Percentiles rank a stretch among this genome's conserved stretches.
These are phyloP conservation scores for Polydrusus tereticollis DNA, from an alignment of 2,888 invertebrate genomes.

Conservation along the genomic window DNA sequence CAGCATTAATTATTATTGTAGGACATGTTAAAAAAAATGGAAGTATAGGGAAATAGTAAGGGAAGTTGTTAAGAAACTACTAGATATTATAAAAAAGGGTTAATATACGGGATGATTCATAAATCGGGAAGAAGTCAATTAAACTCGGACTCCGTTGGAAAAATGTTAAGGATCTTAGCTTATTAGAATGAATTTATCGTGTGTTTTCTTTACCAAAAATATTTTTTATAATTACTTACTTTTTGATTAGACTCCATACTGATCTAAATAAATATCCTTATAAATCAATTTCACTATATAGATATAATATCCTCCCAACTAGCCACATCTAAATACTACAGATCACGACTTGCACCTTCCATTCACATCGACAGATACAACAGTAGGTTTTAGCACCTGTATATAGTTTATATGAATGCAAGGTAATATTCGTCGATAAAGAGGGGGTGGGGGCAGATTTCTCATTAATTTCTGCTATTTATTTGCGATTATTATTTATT, in stretches of 20 bases:
- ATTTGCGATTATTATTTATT: slow-evolving; percentile 21
- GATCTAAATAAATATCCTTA: not conserved
- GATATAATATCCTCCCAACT: slow-evolving; percentile 4
- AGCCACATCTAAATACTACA: slow-evolving; percentile 8
- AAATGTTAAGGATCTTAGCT: too few relatives aligned
- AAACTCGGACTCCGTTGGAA: too few relatives aligned
- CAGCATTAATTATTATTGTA: too few relatives aligned
- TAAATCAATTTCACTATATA: not conserved
- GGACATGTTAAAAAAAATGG: too few relatives aligned
- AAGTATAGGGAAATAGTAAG: too few relatives aligned
- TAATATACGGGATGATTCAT: too few relatives aligned
- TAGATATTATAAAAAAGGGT: too few relatives aligned
- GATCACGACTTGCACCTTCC: slow-evolving; percentile 9
- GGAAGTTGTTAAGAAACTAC: too few relatives aligned
- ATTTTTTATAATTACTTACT: slow-evolving; percentile 8
- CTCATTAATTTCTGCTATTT: not conserved
- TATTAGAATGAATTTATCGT: too few relatives aligned
- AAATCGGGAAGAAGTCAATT: too few relatives aligned
- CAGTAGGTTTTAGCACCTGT: slow-evolving; percentile 20
- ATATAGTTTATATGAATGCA: slow-evolving; percentile 24
- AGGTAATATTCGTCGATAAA: slow-evolving; percentile 19
- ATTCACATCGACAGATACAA: slow-evolving; percentile 20
- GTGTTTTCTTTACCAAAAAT: not conserved
- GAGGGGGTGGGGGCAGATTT: not conserved
- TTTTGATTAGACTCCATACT: not conserved